A percentile compares a stretch with the other conserved stretches of the same genome.
Conservation (phyloP, 2,888 invertebrate species). For the Geophilus truncorum region DNA sequence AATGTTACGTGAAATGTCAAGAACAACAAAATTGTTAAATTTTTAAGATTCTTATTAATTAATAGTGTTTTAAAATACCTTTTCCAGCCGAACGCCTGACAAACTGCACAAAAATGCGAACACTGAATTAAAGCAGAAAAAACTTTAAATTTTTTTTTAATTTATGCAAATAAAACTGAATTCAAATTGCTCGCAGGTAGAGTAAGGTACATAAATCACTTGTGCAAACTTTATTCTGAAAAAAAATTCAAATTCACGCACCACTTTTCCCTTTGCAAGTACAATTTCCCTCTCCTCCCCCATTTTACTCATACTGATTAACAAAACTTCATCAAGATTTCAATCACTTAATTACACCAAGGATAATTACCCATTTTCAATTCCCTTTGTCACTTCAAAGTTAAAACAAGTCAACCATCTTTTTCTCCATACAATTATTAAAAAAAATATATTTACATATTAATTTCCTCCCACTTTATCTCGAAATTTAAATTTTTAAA, state of each 20-base stretch:
- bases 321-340: conserved; percentile 27
- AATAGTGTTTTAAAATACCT: no score
- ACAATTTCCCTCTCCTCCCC: not conserved
- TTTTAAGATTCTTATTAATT: no score
- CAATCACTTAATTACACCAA: conserved; percentile 7
- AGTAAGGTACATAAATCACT: not conserved
- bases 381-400: not conserved
- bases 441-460: conserved; percentile 18
- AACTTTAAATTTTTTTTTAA: not conserved
- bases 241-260: not conserved
- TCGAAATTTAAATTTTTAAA: not conserved
- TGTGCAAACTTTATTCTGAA: not conserved
- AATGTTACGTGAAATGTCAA: no score
- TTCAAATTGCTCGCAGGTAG: not conserved
- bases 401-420: not conserved
- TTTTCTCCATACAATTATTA: not conserved
- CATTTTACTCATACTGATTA: conserved; percentile 8
- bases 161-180: not conserved
- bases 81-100: no score
- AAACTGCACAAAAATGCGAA: no score
- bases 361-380: conserved; percentile 8
- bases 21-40: no score
- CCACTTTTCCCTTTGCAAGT: not conserved
- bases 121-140: no score
- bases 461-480: conserved; percentile 5